Conservation (phyloP, 2,113 vertebrate genomes). For the Lagenorhynchus albirostris region DNA sequence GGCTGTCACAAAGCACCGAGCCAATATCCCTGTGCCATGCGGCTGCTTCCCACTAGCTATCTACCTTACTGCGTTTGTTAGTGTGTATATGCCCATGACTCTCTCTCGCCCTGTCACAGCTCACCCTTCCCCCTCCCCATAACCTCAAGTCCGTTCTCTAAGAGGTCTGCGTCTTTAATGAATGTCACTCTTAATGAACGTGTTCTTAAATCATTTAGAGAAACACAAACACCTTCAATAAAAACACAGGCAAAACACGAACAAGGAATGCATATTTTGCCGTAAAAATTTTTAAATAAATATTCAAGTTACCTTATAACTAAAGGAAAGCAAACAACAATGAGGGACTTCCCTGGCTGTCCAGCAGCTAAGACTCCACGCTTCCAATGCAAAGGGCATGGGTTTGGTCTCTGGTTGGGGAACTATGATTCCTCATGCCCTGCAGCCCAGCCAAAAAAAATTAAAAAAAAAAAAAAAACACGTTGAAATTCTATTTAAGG, state of each 20-base stretch:
- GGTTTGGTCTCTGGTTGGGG: not conserved
- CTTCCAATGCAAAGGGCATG: too few species aligned
- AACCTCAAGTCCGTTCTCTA: too few species aligned
- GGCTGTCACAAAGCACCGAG: too few species aligned
- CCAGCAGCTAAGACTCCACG: not conserved
- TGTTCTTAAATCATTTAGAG: not conserved
- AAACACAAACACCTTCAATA: not conserved
- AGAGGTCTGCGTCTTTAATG: too few species aligned
- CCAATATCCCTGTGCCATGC: too few species aligned
- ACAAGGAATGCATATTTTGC: not conserved
- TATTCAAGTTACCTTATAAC: not conserved
- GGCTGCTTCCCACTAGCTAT: too few species aligned
- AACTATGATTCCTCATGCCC: too few species aligned
- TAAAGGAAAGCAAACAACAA: not conserved
- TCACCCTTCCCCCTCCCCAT: too few species aligned
- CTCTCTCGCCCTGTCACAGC: too few species aligned
- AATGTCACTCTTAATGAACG: not conserved
- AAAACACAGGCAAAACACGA: not conserved
- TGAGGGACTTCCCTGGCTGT: not conserved
- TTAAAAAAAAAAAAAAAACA: not conserved
- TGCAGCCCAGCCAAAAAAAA: not conserved
- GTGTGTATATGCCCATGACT: too few species aligned
- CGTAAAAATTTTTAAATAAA: not conserved
- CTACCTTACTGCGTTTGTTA: too few species aligned
- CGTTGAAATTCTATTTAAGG: not conserved